These are phyloP conservation scores for Lycodopsis pacificus DNA, from an alignment of 2,797 vertebrate species.

Conservation along the genomic window DNA sequence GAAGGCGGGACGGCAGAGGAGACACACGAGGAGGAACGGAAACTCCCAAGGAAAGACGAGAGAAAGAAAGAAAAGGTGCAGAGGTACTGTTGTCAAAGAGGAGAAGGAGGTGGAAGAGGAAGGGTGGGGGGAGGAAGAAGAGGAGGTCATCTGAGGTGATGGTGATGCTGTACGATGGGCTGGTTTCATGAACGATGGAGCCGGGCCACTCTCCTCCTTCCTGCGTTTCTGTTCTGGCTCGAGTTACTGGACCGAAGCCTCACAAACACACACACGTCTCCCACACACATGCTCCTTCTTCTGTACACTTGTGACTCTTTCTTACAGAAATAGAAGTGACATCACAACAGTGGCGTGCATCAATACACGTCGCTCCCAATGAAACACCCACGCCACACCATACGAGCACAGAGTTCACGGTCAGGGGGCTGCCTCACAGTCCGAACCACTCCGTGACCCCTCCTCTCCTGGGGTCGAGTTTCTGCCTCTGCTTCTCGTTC, in stretches of 20 bases:
- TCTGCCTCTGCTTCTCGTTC: constrained; percentile 86
- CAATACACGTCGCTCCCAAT: constrained; percentile 48
- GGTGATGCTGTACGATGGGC: constrained; percentile 65
- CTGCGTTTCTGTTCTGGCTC: constrained; percentile 67
- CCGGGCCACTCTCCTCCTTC: constrained; percentile 67
- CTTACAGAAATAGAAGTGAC: constrained; percentile 70
- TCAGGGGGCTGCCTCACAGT: constrained; percentile 80
- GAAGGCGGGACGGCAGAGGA: constrained; percentile 17
- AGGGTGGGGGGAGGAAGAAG: constrained; percentile 36
- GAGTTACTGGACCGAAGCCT: constrained; percentile 58
- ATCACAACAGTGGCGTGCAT: constrained; percentile 62
- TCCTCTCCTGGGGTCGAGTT: constrained; percentile 88
- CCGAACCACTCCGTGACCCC: constrained; percentile 94
- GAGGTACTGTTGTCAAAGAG: constrained; percentile 16
- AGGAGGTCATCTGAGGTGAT: constrained; percentile 74
- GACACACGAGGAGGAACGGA: constrained; percentile 16
- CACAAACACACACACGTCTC: constrained; percentile 52
- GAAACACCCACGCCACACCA: constrained; percentile 29
- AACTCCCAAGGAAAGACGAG: constrained; percentile 25
- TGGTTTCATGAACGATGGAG: constrained; percentile 72
- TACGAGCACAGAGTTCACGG: constrained; percentile 36
- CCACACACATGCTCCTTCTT: constrained; percentile 59
- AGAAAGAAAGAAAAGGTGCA: constrained; percentile 22
- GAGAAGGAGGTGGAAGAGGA: constrained; percentile 24
- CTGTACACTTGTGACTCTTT: constrained; percentile 55